phyloP scores from a whole-genome alignment of 2,888 invertebrate species.

The Nephrotoma guestfalica region DNA sequence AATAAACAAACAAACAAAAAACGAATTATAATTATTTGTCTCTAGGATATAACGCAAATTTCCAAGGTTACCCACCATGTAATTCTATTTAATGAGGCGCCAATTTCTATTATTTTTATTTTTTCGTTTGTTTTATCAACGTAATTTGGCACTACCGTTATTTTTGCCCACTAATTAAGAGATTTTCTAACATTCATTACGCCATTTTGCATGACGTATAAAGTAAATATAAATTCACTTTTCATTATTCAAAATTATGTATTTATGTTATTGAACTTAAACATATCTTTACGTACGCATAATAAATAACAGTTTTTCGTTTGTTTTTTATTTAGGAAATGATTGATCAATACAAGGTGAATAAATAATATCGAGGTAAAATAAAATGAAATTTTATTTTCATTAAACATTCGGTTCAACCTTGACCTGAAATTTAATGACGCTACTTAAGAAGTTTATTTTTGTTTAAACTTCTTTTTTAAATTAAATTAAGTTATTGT shows the following conservation, averaged over 20 bases:
- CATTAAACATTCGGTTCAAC: not conserved
- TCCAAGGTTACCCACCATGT: not conserved
- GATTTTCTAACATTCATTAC: not conserved
- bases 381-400: not conserved
- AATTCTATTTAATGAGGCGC: not conserved
- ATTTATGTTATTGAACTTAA: not conserved
- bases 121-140: not conserved
- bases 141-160: not conserved
- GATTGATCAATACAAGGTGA: not conserved
- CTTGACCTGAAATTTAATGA: not conserved
- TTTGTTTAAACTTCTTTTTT: not conserved
- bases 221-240: not conserved
- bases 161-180: not conserved
- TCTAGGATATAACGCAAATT: not conserved
- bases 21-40: not conserved
- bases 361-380: not conserved
- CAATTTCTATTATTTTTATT: not conserved
- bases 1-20: not conserved
- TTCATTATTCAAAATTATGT: not conserved
- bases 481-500: not conserved
- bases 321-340: not conserved
- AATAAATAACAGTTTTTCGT: not conserved
- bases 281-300: not conserved
- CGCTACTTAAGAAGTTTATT: not conserved
- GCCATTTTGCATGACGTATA: not conserved